These are phyloP conservation scores for Zeugodacus cucurbitae DNA, from an alignment of 1,140 invertebrate genomes.

Conservation along the genomic window DNA sequence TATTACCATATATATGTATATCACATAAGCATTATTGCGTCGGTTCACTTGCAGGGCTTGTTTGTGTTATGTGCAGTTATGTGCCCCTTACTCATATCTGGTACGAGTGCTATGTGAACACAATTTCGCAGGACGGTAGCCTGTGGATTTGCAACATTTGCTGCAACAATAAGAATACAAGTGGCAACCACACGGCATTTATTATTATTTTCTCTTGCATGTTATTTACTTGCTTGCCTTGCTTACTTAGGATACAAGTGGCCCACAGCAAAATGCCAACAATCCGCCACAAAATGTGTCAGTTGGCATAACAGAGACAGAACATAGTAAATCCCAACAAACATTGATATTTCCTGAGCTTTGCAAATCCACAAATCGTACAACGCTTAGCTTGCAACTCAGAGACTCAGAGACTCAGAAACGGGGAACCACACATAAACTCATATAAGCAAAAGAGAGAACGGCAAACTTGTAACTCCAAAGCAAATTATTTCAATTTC, in stretches of 20 bases:
- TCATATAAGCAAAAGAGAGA: too few relatives aligned
- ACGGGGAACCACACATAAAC: too few relatives aligned
- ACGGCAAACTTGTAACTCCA: too few relatives aligned
- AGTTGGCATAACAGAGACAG: not conserved
- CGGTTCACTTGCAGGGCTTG: not conserved
- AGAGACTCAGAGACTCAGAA: too few relatives aligned
- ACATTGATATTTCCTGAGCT: not conserved
- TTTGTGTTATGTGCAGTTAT: not conserved
- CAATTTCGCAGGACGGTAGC: not conserved
- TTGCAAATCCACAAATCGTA: not conserved
- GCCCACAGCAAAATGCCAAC: not conserved
- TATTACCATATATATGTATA: too few relatives aligned
- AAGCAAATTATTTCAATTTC: conserved; percentile 15
- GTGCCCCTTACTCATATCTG: not conserved
- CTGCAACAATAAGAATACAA: conserved; percentile 32
- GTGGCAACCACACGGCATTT: conserved; percentile 3
- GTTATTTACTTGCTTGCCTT: not conserved
- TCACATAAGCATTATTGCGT: not conserved
- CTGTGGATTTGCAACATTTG: conserved; percentile 8
- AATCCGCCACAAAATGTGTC: conserved; percentile 19
- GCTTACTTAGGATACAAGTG: too few relatives aligned
- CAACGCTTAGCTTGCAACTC: not conserved
- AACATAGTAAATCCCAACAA: not conserved
- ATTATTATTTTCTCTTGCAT: conserved; percentile 9
- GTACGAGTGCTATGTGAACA: not conserved